Evolutionary conservation across 2,797 vertebrate species (phyloP).

Genomic region (Hemitrygon akajei): DNA sequence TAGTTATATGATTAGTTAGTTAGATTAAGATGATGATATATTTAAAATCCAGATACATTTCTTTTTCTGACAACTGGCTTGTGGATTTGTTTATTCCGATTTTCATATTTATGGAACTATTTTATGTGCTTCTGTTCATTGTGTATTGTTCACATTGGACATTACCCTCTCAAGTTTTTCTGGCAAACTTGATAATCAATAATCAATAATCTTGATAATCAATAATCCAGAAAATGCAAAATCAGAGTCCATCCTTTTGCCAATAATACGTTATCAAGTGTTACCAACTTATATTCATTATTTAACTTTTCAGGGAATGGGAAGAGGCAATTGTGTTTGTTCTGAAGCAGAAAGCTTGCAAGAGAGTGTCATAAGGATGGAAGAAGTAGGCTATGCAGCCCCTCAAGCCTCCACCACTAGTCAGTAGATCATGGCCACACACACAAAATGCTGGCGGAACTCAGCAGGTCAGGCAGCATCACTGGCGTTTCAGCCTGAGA

Average conservation of each 20-base stretch:
- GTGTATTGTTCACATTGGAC: neutral
- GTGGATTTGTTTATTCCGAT: neutral
- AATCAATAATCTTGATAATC: neutral
- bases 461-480: no score
- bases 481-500: no score
- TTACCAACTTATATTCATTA: neutral
- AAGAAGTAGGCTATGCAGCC: no score
- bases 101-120: neutral
- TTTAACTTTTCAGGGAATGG: neutral
- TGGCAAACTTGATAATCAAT: neutral
- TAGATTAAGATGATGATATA: neutral
- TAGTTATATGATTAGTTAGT: neutral
- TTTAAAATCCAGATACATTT: neutral
- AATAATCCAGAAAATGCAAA: neutral
- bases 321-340: neutral
- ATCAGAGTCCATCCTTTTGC: no score
- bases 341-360: neutral
- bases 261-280: neutral
- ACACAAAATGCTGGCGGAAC: no score
- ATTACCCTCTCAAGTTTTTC: neutral
- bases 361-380: neutral
- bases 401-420: no score
- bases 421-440: no score
- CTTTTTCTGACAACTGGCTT: neutral
- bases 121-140: neutral